phyloP scores from a whole-genome alignment of 2,113 vertebrate genomes.

The Oxyruncus cristatus region DNA sequence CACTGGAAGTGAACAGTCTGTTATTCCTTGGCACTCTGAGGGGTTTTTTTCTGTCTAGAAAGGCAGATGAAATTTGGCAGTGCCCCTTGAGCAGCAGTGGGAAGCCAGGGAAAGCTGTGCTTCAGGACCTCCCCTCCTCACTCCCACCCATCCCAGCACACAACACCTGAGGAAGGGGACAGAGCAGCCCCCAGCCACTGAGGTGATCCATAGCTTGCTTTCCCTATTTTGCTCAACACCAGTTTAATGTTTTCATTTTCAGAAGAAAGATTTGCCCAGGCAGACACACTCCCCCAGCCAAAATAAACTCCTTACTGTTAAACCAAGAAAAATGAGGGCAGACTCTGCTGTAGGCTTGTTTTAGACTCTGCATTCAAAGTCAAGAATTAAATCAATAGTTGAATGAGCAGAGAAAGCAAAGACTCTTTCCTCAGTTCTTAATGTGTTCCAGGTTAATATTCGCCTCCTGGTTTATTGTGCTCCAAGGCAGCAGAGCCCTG shows the following conservation, averaged over 20 bases:
- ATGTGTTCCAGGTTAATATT: background rate
- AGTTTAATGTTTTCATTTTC: background rate
- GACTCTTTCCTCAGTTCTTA: background rate
- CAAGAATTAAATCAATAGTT: background rate
- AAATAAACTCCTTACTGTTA: background rate
- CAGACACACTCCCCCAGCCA: background rate
- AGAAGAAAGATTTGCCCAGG: background rate
- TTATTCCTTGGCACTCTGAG: background rate
- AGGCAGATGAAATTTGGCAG: background rate
- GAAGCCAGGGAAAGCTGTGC: background rate
- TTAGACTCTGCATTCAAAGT: background rate
- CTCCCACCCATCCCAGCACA: fast-evolving
- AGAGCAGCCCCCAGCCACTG: background rate
- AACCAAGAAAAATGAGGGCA: background rate
- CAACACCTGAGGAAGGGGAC: background rate
- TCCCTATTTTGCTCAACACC: background rate
- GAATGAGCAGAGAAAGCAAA: background rate
- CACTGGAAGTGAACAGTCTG: background rate
- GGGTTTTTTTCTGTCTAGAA: background rate
- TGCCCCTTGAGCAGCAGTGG: background rate
- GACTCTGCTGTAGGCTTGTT: background rate
- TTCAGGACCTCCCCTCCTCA: background rate
- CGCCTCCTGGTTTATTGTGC: background rate
- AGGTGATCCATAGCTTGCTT: fast-evolving
- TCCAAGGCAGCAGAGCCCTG: background rate